A percentile compares a stretch with the other conserved stretches of the same genome.
Conservation (phyloP, 2,113 vertebrate genomes). For the Phocoena sinus region DNA sequence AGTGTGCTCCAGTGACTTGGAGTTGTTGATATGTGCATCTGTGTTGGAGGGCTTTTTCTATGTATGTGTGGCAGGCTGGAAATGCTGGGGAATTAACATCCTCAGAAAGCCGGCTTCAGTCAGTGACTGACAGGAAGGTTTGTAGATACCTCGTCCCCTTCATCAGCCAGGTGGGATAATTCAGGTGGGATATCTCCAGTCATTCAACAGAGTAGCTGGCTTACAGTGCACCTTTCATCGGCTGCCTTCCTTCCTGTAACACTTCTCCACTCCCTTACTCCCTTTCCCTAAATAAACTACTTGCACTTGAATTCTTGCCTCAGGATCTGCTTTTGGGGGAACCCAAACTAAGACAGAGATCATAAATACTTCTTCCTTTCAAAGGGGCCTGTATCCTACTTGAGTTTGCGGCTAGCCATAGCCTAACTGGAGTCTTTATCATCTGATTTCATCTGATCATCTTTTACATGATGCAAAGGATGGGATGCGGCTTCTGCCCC, state of each 20-base stretch:
- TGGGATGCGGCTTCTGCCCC: not conserved
- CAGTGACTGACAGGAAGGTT: not conserved
- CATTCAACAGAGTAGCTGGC: not conserved
- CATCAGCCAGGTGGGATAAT: not conserved
- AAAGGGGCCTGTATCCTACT: not conserved
- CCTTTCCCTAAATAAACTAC: not conserved
- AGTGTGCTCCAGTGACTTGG: not conserved
- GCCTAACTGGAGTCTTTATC: not conserved
- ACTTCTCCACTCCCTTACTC: not conserved
- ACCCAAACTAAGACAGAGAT: not conserved
- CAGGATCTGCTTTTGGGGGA: not conserved
- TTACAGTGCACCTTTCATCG: not conserved
- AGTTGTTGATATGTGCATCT: not conserved
- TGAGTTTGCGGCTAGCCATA: not conserved
- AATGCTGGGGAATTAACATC: not conserved
- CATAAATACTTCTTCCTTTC: not conserved
- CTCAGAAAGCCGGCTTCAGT: not conserved
- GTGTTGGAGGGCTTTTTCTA: not conserved
- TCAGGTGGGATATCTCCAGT: not conserved
- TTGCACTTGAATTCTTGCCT: not conserved
- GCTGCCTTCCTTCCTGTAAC: not conserved
- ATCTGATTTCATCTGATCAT: not conserved
- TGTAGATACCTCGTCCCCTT: not conserved
- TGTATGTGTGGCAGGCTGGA: not conserved
- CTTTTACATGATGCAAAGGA: not conserved